Conservation (phyloP, 2,113 vertebrate species). For the Colinus virginianus region DNA sequence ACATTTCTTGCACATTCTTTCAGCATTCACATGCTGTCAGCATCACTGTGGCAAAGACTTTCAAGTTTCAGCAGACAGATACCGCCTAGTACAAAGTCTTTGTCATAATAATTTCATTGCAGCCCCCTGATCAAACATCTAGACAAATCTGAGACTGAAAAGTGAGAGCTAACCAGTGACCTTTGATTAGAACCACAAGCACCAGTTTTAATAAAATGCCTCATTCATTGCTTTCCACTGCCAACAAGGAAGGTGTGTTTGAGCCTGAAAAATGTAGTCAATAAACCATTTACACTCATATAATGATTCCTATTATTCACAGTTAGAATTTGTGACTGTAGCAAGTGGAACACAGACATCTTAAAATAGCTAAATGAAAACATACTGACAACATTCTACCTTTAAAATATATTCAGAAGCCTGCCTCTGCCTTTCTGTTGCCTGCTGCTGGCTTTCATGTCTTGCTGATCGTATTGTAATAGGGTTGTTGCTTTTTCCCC, state of each 20-base stretch:
- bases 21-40: slow-evolving; percentile 82
- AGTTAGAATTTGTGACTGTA: slow-evolving; percentile 74
- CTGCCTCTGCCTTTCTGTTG: slow-evolving; percentile 63
- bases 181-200: slow-evolving; percentile 82
- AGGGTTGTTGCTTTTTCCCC: slow-evolving; percentile 14
- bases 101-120: slow-evolving; percentile 83
- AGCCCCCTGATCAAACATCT: slow-evolving; percentile 82
- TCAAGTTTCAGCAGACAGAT: slow-evolving; percentile 84
- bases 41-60: slow-evolving; percentile 80
- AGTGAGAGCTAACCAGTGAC: slow-evolving; percentile 79
- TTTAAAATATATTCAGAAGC: slow-evolving; percentile 76
- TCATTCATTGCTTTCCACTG: slow-evolving; percentile 78
- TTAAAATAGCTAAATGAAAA: slow-evolving; percentile 79
- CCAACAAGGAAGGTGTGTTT: slow-evolving; percentile 82
- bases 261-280: slow-evolving; percentile 73
- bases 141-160: slow-evolving; percentile 82
- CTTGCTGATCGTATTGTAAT: slow-evolving; percentile 68
- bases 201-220: slow-evolving; percentile 81
- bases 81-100: slow-evolving; percentile 85
- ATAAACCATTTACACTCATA: slow-evolving; percentile 77
- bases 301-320: slow-evolving; percentile 81
- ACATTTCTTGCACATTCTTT: slow-evolving; percentile 81
- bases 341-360: slow-evolving; percentile 73
- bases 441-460: slow-evolving; percentile 70
- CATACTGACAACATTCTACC: slow-evolving; percentile 75